Conservation (phyloP, 2,113 vertebrate species). For the Physeter macrocephalus region DNA sequence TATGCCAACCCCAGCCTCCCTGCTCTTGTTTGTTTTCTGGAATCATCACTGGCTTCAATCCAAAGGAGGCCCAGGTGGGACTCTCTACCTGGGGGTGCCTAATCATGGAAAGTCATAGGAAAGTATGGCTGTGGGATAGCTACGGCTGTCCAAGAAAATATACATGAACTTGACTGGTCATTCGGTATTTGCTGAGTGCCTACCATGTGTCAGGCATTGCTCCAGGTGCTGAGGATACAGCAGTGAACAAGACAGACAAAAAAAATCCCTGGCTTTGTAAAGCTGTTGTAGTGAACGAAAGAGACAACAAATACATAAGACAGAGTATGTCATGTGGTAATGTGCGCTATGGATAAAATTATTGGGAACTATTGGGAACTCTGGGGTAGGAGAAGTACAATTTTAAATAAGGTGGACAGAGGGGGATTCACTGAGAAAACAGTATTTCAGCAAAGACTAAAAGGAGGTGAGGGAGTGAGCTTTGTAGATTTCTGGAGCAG, state of each 20-base stretch:
- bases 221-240: not conserved
- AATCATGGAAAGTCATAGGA: not conserved
- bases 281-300: not conserved
- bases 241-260: not conserved
- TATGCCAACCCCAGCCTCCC: slow-evolving; percentile 14
- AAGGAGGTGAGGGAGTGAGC: not conserved
- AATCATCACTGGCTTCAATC: slow-evolving; percentile 13
- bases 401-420: not conserved
- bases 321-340: too few relatives aligned
- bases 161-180: not conserved
- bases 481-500: not conserved
- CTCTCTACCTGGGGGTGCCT: not conserved
- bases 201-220: not conserved
- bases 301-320: not conserved
- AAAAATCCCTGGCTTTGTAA: not conserved
- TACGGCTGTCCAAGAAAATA: not conserved
- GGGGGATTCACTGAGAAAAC: not conserved
- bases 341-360: not conserved
- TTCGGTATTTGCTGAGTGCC: not conserved
- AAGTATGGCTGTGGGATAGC: not conserved
- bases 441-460: not conserved
- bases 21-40: not conserved
- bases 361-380: not conserved
- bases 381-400: not conserved
- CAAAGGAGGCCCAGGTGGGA: not conserved